Conservation (phyloP, 2,888 invertebrate species). For the Diaprepes abbreviatus region DNA sequence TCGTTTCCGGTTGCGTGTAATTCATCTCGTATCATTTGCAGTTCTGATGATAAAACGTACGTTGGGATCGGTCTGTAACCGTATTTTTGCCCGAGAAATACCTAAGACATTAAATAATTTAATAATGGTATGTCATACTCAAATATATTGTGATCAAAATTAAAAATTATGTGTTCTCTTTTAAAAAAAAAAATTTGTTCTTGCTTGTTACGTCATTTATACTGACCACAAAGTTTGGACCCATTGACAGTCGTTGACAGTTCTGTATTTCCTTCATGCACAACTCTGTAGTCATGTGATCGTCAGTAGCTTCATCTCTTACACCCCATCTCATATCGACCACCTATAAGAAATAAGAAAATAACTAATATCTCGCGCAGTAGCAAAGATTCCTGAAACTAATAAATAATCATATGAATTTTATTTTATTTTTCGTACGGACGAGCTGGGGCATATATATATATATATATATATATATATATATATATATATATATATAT, state of each 20-base stretch:
- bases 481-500: too few relatives aligned
- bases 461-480: too few relatives aligned
- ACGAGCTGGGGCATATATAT: too few relatives aligned
- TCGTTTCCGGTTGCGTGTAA: constrained; percentile 87
- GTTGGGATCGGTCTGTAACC: constrained; percentile 98
- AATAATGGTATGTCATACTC: neutral
- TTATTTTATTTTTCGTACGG: too few relatives aligned
- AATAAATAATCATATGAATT: too few relatives aligned
- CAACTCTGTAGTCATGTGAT: constrained; percentile 98
- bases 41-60: constrained; percentile 91
- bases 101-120: constrained; percentile 68
- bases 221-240: constrained; percentile 94
- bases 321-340: constrained; percentile 99
- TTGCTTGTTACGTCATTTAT: too few relatives aligned
- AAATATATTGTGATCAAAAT: neutral
- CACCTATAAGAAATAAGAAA: too few relatives aligned
- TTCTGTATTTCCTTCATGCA: constrained; percentile 99
- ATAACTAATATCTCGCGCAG: too few relatives aligned
- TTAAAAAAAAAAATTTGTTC: too few relatives aligned
- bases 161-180: too few relatives aligned
- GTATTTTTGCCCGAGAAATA: constrained; percentile 97
- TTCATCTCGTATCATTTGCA: constrained; percentile 89
- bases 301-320: constrained; percentile 97
- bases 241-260: constrained; percentile 97
- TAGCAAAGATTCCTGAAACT: too few relatives aligned